Evolutionary conservation across 2,797 vertebrate species (phyloP), one percentile per base, ranked within the genome.

Genomic region (Pangasius larnaudii): DNA sequence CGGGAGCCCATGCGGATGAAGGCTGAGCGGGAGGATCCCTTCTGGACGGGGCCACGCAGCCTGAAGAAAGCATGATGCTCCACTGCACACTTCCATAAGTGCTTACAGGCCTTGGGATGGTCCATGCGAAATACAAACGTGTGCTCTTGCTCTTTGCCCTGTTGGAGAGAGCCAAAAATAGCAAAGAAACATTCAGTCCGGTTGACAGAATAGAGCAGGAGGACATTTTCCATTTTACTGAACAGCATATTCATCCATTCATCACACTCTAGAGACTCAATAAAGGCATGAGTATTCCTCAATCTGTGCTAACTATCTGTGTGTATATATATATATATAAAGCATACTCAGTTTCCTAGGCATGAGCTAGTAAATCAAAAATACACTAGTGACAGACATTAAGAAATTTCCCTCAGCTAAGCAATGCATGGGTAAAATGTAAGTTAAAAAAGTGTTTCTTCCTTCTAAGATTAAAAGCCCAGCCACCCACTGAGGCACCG

Each of bases 21-120:
- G 59, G 97, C 93, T 0, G 98, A 96, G 2, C 94, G 96, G 6
- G 97, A 93, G 5, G 98, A 96, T 93, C 95, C 95, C 89, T 99
- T 99, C 53, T 99, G 96, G n/a, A 98, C 97, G 0, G 99, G 98
- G 1, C 98, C 97, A 49, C 98, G 96, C 67, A 99, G 96, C n/a
- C 99, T 96, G 92, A 99, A 99, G 94, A 99, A 99, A 69, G 99
- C 97, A 0, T 99, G 98, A 91, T 99, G 99, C n/a, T 99, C 99
- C 90, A 99, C 97, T 0, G 99, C 99, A 91, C 99, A 99, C 82
- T 99, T 99, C 99, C 99, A 99, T 53, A 99, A 94, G 91, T 99
- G 99, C 91, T 99, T 99, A 91, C 99, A 99, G 74, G 99, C 98
- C 93, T 99, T 99, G 19, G 99, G 99, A 87, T 99, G 99, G 79